Percentiles rank a stretch among this genome's conserved stretches.
phyloP scores from a whole-genome alignment of 64 coral and sea anemone species.

The Montipora capricornis region DNA sequence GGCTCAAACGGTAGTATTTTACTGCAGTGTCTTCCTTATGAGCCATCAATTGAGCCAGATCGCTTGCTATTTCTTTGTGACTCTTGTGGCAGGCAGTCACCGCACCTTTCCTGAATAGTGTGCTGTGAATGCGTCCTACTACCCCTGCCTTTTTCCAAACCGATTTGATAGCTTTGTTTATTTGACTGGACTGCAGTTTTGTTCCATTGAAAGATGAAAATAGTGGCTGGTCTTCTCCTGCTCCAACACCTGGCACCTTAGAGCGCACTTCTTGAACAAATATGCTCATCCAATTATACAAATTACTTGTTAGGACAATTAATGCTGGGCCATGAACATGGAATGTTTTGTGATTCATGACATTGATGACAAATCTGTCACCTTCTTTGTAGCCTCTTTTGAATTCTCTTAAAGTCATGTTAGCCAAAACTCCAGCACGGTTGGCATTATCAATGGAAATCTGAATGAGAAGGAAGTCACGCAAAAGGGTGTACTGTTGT shows the following conservation, averaged over 20 bases:
- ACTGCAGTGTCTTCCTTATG: too few species aligned
- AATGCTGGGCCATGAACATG: conserved; percentile 80
- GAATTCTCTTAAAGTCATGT: conserved; percentile 72
- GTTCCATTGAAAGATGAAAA: too few species aligned
- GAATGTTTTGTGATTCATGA: conserved; percentile 78
- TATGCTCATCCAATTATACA: conserved; percentile 71
- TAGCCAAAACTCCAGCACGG: conserved; percentile 56
- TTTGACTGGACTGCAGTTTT: too few species aligned
- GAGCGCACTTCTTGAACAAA: conserved; percentile 23
- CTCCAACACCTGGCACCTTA: too few species aligned
- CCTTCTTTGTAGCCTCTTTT: conserved; percentile 40
- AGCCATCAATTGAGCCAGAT: too few species aligned
- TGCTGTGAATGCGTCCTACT: conserved; percentile 38
- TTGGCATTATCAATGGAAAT: conserved; percentile 57
- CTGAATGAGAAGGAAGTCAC: conserved; percentile 24
- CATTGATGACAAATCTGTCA: not conserved
- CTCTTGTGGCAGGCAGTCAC: conserved; percentile 59
- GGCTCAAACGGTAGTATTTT: too few species aligned
- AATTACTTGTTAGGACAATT: conserved; percentile 56
- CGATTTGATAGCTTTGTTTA: too few species aligned
- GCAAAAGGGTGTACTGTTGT: conserved; percentile 54
- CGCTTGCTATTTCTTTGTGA: not conserved
- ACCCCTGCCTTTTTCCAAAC: conserved; percentile 63
- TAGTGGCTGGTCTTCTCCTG: too few species aligned
- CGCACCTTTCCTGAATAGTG: conserved; percentile 68